Percentiles rank a stretch among this genome's conserved stretches.
Evolutionary conservation across 1,140 invertebrate genomes (phyloP).

Genomic region (Apocrypta bakeri): DNA sequence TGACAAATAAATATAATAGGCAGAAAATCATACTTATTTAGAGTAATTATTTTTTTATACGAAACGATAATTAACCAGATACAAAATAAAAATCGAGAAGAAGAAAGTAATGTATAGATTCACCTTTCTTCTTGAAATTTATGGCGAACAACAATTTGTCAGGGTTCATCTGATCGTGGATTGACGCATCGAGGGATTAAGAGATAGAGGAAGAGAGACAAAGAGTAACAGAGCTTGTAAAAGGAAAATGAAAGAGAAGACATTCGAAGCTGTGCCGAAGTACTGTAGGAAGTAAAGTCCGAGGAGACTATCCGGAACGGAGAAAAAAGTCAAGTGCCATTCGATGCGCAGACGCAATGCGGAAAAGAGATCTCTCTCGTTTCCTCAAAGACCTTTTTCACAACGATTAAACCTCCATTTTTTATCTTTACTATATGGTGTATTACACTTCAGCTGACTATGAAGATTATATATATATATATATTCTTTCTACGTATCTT

Average conservation of each 20-base stretch:
- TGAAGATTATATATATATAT: too few relatives aligned
- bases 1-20: too few relatives aligned
- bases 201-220: too few relatives aligned
- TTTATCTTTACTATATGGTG: background rate
- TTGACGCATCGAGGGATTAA: background rate
- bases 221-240: background rate
- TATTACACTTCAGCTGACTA: too few relatives aligned
- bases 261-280: background rate
- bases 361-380: background rate
- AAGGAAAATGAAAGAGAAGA: slow-evolving; percentile 5
- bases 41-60: too few relatives aligned
- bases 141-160: slow-evolving; percentile 20
- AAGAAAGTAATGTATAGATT: background rate
- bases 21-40: too few relatives aligned
- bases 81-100: background rate
- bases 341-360: background rate
- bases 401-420: background rate
- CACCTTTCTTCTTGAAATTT: slow-evolving; percentile 5
- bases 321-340: slow-evolving; percentile 1
- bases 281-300: background rate
- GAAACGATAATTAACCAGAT: too few relatives aligned
- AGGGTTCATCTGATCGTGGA: background rate
- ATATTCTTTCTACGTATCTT: too few relatives aligned
- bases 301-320: background rate
- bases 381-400: background rate